Conservation (phyloP, 2,888 invertebrate genomes). For the Plebejus anna region DNA sequence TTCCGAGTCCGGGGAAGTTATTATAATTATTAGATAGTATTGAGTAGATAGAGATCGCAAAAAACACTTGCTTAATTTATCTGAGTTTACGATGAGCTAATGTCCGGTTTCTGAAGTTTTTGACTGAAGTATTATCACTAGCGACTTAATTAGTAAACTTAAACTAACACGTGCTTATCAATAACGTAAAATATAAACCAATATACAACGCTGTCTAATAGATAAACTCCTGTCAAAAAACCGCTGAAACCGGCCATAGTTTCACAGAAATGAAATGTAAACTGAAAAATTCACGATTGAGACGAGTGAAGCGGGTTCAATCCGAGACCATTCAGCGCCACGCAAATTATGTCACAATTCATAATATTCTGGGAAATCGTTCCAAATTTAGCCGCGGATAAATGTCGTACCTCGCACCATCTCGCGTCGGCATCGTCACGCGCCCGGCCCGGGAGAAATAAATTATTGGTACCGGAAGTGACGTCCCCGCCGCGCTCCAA, state of each 20-base stretch:
- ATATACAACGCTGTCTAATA: too few species aligned
- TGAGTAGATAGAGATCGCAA: neutral
- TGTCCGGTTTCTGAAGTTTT: too few species aligned
- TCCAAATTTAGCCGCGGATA: conserved; percentile 70
- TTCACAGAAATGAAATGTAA: neutral
- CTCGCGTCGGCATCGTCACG: conserved; percentile 51
- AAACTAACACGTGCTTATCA: too few species aligned
- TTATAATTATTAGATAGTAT: neutral
- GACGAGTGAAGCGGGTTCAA: neutral
- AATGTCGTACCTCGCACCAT: conserved; percentile 65
- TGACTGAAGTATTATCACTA: too few species aligned
- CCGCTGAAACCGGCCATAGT: neutral
- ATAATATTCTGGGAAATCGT: conserved; percentile 65
- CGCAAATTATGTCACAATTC: conserved; percentile 56
- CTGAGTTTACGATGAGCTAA: neutral
- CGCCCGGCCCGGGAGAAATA: conserved; percentile 72
- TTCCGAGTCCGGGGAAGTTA: neutral
- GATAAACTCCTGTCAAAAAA: too few species aligned
- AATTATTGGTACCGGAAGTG: conserved; percentile 78
- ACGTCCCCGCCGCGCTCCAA: conserved; percentile 72
- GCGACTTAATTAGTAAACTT: too few species aligned
- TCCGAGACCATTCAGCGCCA: conserved; percentile 32
- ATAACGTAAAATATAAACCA: too few species aligned
- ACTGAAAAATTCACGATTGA: neutral
- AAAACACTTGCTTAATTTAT: neutral